Percentiles rank a stretch among this genome's conserved stretches.
phyloP scores from a whole-genome alignment of 2,797 vertebrate genomes.

The Pelodytes ibericus region DNA sequence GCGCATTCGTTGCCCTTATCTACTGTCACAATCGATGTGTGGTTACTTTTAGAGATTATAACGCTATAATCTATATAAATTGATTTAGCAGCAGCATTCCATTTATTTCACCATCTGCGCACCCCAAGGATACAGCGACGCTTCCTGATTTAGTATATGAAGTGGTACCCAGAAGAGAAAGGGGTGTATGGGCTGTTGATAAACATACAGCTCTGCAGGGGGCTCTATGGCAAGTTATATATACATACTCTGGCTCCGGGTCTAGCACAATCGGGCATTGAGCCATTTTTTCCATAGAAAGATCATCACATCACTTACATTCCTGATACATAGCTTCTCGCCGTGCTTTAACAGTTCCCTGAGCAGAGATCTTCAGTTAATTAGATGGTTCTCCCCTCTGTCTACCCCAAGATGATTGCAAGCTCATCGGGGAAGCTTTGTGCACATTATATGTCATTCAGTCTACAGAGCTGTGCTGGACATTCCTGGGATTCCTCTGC shows the following conservation, averaged over 20 bases:
- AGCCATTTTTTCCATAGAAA: slow-evolving; percentile 34
- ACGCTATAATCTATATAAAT: no score
- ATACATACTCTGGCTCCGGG: slow-evolving; percentile 32
- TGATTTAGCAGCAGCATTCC: slow-evolving; percentile 13
- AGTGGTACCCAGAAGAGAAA: slow-evolving; percentile 22
- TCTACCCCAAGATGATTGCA: no score
- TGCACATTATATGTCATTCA: no score
- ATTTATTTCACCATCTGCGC: slow-evolving; percentile 7
- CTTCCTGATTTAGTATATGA: slow-evolving; percentile 12
- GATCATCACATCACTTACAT: background rate
- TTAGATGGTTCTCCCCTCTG: no score
- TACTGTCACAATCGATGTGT: no score
- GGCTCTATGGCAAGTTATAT: slow-evolving; percentile 1
- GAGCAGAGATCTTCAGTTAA: no score
- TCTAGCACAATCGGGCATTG: background rate
- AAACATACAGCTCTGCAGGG: slow-evolving; percentile 25
- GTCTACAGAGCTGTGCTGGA: no score
- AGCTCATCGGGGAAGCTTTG: no score
- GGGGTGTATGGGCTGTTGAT: slow-evolving; percentile 12
- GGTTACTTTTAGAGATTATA: no score
- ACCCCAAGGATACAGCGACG: background rate
- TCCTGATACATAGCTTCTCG: background rate
- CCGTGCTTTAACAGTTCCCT: background rate
- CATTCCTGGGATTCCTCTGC: no score
- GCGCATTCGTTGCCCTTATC: no score